Conservation (phyloP, 2,797 vertebrate genomes). For the Halcyon smyrnensis region DNA sequence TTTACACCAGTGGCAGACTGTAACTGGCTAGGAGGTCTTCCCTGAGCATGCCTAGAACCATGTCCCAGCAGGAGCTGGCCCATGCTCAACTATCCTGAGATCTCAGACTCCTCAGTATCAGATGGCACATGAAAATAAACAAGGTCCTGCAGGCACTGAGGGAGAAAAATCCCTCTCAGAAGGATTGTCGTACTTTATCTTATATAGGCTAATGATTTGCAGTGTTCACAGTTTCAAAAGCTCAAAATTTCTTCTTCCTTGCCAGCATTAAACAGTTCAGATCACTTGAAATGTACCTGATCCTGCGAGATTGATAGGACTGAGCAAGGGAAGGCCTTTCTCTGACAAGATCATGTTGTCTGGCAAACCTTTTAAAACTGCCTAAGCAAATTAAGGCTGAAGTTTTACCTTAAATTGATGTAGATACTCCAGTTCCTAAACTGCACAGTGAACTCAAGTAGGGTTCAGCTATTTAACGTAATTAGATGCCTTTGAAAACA, state of each 20-base stretch:
- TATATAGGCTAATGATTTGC: not conserved
- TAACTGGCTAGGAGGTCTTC: not conserved
- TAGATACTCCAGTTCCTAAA: not conserved
- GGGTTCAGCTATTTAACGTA: not conserved
- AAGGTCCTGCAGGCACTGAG: not conserved
- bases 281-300: not conserved
- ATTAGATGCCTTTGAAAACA: not conserved
- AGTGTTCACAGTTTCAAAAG: not conserved
- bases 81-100: fast-evolving
- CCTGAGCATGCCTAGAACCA: fast-evolving
- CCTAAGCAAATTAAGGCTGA: not conserved
- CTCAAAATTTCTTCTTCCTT: not conserved
- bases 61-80: not conserved
- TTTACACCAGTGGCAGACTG: no score
- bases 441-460: not conserved
- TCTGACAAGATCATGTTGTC: not conserved
- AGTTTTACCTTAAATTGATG: not conserved
- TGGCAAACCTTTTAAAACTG: not conserved
- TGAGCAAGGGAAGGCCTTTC: not conserved
- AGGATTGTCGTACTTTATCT: not conserved
- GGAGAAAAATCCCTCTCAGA: not conserved
- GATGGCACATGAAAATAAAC: not conserved
- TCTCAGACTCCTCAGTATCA: not conserved
- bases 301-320: not conserved
- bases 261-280: not conserved